A percentile compares a stretch with the other conserved stretches of the same genome.
phyloP scores from a whole-genome alignment of 2,113 vertebrate species.

The Actinemys pallida region DNA sequence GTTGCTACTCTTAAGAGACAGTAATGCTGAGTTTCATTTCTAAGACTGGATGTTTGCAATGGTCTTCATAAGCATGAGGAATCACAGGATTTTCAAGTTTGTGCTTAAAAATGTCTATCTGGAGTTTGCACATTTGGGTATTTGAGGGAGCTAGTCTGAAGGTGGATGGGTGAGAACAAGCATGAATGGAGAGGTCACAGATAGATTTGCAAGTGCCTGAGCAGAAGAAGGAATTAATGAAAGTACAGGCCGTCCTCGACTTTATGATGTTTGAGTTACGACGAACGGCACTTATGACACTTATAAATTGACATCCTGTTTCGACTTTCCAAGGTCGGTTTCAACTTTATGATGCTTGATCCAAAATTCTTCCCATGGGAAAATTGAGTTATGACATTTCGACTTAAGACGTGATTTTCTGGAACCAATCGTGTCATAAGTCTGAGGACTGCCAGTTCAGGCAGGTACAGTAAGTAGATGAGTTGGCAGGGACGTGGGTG shows the following conservation, averaged over 20 bases:
- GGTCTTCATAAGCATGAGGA: fast-evolving
- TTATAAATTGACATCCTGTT: too few relatives aligned
- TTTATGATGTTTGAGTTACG: too few relatives aligned
- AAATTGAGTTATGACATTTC: too few relatives aligned
- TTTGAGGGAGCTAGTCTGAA: not conserved
- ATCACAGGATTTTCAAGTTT: not conserved
- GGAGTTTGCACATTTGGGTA: fast-evolving
- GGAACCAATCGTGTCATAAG: too few relatives aligned
- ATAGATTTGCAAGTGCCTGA: not conserved
- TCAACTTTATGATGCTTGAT: too few relatives aligned
- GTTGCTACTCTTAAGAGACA: not conserved
- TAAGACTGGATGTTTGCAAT: not conserved
- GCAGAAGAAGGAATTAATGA: not conserved
- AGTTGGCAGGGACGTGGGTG: not conserved
- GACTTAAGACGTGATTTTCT: too few relatives aligned
- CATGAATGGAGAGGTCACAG: not conserved
- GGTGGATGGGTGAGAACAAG: fast-evolving
- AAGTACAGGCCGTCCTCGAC: not conserved
- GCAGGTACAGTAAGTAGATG: not conserved
- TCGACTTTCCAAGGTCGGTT: too few relatives aligned
- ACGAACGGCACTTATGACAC: too few relatives aligned
- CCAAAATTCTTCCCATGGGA: too few relatives aligned
- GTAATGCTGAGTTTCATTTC: not conserved
- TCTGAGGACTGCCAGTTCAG: too few relatives aligned
- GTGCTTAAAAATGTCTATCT: not conserved